Evolutionary conservation across 1,140 invertebrate species (phyloP).

Genomic region (Formica selysi): DNA sequence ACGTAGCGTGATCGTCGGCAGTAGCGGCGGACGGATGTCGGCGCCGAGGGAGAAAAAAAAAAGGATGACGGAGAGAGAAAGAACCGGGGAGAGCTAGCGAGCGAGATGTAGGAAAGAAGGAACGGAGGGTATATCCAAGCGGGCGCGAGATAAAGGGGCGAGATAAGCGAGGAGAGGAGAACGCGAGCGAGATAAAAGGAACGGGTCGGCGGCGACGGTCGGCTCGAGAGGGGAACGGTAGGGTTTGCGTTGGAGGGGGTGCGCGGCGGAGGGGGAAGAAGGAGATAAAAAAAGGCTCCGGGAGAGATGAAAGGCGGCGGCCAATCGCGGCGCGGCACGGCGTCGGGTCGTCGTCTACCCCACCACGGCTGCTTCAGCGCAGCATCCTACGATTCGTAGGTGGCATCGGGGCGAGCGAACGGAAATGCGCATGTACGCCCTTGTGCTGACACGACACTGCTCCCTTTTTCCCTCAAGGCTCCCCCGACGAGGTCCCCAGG

Average conservation of each 20-base stretch:
- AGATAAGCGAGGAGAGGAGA: slow-evolving; percentile 51
- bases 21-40: slow-evolving; percentile 38
- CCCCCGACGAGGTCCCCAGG: slow-evolving; percentile 45
- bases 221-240: slow-evolving; percentile 9
- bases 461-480: slow-evolving; percentile 71
- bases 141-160: slow-evolving; percentile 41
- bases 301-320: slow-evolving; percentile 68
- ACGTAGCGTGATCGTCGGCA: slow-evolving; percentile 19
- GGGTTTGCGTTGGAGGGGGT: background rate
- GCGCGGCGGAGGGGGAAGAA: slow-evolving; percentile 40
- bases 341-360: slow-evolving; percentile 59
- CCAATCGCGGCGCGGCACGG: slow-evolving; percentile 70
- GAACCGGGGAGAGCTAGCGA: slow-evolving; percentile 34
- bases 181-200: slow-evolving; percentile 64
- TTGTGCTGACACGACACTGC: slow-evolving; percentile 70
- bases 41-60: slow-evolving; percentile 28
- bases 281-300: slow-evolving; percentile 77
- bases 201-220: background rate
- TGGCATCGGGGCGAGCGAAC: slow-evolving; percentile 55
- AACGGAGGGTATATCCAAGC: slow-evolving; percentile 34
- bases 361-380: slow-evolving; percentile 70
- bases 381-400: slow-evolving; percentile 78
- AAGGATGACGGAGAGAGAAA: slow-evolving; percentile 45
- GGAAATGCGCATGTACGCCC: slow-evolving; percentile 76
- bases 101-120: slow-evolving; percentile 33